These are phyloP conservation scores for Gracilinanus agilis DNA, from an alignment of 2,113 vertebrate genomes.

Conservation along the genomic window DNA sequence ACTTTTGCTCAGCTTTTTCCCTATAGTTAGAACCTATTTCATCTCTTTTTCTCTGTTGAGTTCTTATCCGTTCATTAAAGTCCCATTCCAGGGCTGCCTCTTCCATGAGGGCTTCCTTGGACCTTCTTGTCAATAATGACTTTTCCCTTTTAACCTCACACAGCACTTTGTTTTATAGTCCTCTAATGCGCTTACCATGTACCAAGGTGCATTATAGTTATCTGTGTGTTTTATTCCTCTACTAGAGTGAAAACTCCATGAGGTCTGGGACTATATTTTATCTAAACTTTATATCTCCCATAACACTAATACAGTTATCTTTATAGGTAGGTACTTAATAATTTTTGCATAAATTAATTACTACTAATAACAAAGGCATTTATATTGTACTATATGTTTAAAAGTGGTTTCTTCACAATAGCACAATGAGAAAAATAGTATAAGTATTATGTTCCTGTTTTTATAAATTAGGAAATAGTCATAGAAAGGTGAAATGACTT, in stretches of 20 bases:
- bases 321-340: not conserved
- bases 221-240: not conserved
- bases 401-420: not conserved
- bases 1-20: not conserved
- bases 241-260: not conserved
- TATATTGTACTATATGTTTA: not conserved
- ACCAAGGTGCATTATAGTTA: not conserved
- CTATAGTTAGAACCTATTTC: not conserved
- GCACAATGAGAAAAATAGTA: not conserved
- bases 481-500: not conserved
- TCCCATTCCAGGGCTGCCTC: not conserved
- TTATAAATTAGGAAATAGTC: not conserved
- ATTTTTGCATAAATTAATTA: not conserved
- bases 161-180: not conserved
- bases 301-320: not conserved
- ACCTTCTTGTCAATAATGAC: not conserved
- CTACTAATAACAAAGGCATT: not conserved
- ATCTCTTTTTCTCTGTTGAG: not conserved
- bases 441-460: not conserved
- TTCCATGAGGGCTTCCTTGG: not conserved
- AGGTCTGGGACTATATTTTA: not conserved
- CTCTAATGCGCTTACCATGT: not conserved
- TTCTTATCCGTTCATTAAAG: not conserved
- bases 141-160: not conserved
- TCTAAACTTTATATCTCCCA: not conserved